Conservation (phyloP, 2,888 invertebrate species). For the Agrochola lota region DNA sequence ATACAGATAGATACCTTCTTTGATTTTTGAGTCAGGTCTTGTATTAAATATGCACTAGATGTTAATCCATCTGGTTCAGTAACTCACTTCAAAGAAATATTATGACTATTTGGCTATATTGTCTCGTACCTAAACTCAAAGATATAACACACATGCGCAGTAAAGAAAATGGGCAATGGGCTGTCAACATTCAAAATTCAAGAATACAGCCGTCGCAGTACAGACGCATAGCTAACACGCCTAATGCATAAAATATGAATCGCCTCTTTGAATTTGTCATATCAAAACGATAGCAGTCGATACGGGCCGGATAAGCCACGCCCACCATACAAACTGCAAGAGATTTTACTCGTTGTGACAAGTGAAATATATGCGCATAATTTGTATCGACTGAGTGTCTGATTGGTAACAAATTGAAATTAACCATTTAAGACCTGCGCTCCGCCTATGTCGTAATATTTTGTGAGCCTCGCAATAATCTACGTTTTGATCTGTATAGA, state of each 20-base stretch:
- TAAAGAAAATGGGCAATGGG: constrained; percentile 48
- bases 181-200: constrained; percentile 62
- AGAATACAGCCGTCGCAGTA: constrained; percentile 66
- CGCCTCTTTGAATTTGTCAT: constrained; percentile 86
- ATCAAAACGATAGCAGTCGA: constrained; percentile 81
- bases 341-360: constrained; percentile 79
- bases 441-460: constrained; percentile 39
- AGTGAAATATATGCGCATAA: constrained; percentile 79
- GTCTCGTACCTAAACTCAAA: constrained; percentile 17
- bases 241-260: constrained; percentile 88
- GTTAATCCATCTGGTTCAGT: not conserved
- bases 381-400: constrained; percentile 71
- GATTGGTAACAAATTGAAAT: constrained; percentile 69
- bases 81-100: constrained; percentile 30
- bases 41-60: not conserved
- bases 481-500: constrained; percentile 27
- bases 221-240: constrained; percentile 75
- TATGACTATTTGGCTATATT: constrained; percentile 3
- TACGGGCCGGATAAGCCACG: constrained; percentile 76
- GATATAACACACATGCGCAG: constrained; percentile 28
- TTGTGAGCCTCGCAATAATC: constrained; percentile 32
- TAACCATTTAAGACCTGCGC: constrained; percentile 55
- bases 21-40: not conserved
- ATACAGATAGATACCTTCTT: not conserved
- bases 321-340: constrained; percentile 73